Base-by-base conservation (phyloP, 2,888 invertebrate species). In the Philonicus albiceps region DNA sequence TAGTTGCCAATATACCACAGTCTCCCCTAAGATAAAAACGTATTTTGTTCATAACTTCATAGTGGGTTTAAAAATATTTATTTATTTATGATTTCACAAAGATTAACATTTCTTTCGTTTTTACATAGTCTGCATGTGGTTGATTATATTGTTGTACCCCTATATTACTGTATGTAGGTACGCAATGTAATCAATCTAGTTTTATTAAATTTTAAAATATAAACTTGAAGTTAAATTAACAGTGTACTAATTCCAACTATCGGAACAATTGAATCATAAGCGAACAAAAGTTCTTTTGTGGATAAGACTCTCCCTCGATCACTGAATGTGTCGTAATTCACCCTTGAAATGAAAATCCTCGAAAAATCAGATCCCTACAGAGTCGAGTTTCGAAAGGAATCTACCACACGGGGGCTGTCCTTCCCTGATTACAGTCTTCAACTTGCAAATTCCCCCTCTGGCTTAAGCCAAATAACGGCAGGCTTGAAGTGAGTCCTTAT, bases 281-380 rank as follows among this genome's bases (percentile, higher is more conserved):
- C 74, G 74, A 86, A 85, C 78, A 87, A 87, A 86, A 81, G 74
- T 34, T n/a, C 81, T 55, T 53, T 86, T 86, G 81, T 86, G 7
- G 64, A 64, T n/a, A 16, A 53, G 73, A n/a, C 80, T 87, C 87
- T 87, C 87, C 87, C 87, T 87, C 87, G 85, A 87, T 87, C 85
- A 78, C 78, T 64, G 80, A 81, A 80, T 87, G 73, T 74, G 81
- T 80, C 80, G 85, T 87, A 87, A 87, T 87, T 87, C 87, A 87
- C 87, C 87, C 87, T 87, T 81, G 80, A 87, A 85, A 85, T 85
- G 64, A 85, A 64, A 87, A 87, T 85, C 87, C 87, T 87, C 80
- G 87, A 85, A 87, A 87, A 87, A 87, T 87, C 85, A 85, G 81
- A 87, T 87, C 85, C 87, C 73, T 87, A 80, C 80, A 34, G 73